Conservation (phyloP, 2,113 vertebrate genomes). For the Pachycephala philippinensis region DNA sequence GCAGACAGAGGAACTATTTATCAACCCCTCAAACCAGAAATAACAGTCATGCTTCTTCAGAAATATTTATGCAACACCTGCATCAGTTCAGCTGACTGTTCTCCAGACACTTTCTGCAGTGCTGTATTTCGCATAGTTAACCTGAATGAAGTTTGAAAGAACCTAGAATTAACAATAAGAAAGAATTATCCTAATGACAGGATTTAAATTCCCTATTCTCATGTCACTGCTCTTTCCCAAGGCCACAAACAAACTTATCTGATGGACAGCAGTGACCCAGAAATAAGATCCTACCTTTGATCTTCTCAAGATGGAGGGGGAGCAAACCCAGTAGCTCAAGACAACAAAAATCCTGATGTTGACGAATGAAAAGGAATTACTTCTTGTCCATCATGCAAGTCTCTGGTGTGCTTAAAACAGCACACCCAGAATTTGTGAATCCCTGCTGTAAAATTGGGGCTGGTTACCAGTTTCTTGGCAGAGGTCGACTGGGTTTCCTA, state of each 20-base stretch:
- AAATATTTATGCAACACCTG: not conserved
- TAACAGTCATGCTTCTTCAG: not conserved
- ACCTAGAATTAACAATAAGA: constrained; percentile 56
- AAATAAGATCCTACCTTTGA: constrained; percentile 58
- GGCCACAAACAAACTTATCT: constrained; percentile 28
- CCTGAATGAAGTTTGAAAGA: constrained; percentile 46
- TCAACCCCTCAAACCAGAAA: not conserved
- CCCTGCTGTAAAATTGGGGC: not conserved
- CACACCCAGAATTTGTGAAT: not conserved
- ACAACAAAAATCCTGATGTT: constrained; percentile 27
- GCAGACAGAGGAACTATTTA: not conserved
- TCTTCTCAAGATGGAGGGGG: not conserved
- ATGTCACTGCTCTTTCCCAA: constrained; percentile 4
- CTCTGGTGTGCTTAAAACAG: not conserved
- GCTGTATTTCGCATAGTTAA: constrained; percentile 1
- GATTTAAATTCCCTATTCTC: constrained; percentile 41
- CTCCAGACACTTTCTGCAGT: not conserved
- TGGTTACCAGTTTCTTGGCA: not conserved
- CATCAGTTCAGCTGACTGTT: not conserved
- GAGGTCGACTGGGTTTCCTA: not conserved
- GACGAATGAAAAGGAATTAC: constrained; percentile 42
- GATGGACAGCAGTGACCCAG: constrained; percentile 34
- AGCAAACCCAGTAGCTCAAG: constrained; percentile 8
- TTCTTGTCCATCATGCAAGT: not conserved
- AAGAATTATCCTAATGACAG: constrained; percentile 24